These are phyloP conservation scores for Limenitis camilla DNA, from an alignment of 2,888 invertebrate species.

Conservation along the genomic window DNA sequence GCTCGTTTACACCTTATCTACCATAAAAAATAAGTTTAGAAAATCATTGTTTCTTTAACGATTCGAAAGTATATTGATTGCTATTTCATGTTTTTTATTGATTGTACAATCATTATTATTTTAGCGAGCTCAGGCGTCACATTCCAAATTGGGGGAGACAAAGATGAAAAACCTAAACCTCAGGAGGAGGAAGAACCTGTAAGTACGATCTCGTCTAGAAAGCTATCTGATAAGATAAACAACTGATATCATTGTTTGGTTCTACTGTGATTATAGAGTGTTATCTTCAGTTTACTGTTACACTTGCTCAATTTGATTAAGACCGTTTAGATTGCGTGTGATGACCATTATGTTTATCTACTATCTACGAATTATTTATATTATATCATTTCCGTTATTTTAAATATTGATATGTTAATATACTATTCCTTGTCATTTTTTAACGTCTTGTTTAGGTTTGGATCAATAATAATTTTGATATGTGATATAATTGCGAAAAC, in stretches of 20 bases:
- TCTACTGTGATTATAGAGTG: constrained; percentile 15
- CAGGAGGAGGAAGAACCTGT: constrained; percentile 73
- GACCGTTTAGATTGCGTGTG: constrained; percentile 3
- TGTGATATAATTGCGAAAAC: too few relatives aligned
- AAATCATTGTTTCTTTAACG: too few relatives aligned
- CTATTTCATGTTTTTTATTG: too few relatives aligned
- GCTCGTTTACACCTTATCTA: too few relatives aligned
- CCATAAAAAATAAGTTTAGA: too few relatives aligned
- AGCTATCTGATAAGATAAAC: constrained; percentile 30
- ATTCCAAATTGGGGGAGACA: constrained; percentile 80
- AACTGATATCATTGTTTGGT: constrained; percentile 34
- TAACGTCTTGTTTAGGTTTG: too few relatives aligned
- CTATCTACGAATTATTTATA: constrained; percentile 3
- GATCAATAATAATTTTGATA: too few relatives aligned
- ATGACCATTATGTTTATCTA: constrained; percentile 4
- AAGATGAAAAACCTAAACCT: constrained; percentile 73
- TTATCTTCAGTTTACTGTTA: constrained; percentile 17
- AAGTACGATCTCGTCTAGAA: constrained; percentile 35
- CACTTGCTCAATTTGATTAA: constrained; percentile 5
- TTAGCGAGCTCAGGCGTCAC: constrained; percentile 76
- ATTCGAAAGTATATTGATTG: too few relatives aligned
- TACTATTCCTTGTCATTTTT: too few relatives aligned
- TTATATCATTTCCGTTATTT: constrained; percentile 6
- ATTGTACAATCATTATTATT: constrained; percentile 25
- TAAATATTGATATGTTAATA: background rate